A percentile compares a stretch with the other conserved stretches of the same genome.
phyloP scores from a whole-genome alignment of 2,797 vertebrate species.

The Pteropus rufus region DNA sequence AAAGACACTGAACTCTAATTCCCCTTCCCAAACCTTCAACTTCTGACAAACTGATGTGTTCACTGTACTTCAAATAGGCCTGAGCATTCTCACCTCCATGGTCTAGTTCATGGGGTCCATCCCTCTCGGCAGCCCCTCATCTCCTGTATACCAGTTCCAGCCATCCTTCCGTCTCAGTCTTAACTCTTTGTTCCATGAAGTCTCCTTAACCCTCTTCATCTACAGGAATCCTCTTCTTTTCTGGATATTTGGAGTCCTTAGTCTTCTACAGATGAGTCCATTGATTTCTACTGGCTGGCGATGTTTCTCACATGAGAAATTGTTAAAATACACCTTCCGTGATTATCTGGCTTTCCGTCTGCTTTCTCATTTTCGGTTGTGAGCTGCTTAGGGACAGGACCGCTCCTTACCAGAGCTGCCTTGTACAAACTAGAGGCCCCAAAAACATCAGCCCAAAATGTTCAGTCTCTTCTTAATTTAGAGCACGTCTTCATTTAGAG shows the following conservation, averaged over 20 bases:
- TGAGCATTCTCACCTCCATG: background rate
- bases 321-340: background rate
- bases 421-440: background rate
- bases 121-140: background rate
- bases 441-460: background rate
- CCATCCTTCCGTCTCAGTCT: too few species aligned
- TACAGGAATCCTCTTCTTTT: background rate
- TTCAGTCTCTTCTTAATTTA: background rate
- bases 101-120: background rate
- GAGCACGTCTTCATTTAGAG: background rate
- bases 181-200: background rate
- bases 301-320: background rate
- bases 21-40: background rate
- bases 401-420: background rate
- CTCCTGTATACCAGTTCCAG: background rate
- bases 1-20: background rate
- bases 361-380: background rate
- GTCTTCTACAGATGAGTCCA: background rate
- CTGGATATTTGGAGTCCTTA: background rate
- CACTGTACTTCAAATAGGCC: background rate
- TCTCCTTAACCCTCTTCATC: background rate
- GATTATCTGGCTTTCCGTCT: background rate
- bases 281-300: background rate
- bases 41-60: background rate
- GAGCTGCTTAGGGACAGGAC: background rate